Conservation (phyloP, 1,140 invertebrate genomes). For the Ruditapes philippinarum region DNA sequence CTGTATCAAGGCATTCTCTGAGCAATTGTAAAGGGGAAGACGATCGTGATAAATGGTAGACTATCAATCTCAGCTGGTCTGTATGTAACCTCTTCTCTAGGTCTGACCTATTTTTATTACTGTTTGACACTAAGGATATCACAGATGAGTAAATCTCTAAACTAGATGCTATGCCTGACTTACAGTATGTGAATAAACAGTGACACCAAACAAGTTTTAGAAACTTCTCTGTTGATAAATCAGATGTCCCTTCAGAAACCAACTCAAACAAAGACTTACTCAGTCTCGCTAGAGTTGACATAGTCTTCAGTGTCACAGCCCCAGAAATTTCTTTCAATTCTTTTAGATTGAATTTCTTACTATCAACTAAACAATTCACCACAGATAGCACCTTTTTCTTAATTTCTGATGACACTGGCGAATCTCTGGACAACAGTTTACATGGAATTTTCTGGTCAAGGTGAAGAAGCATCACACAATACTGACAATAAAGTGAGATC, state of each 20-base stretch:
- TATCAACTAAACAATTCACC: conserved; percentile 67
- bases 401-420: not conserved
- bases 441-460: not conserved
- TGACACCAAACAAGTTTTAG: conserved; percentile 75
- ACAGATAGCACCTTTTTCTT: conserved; percentile 31
- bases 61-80: conserved; percentile 68
- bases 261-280: not conserved
- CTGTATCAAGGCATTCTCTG: conserved; percentile 70
- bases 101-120: not conserved
- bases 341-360: conserved; percentile 69
- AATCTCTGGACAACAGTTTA: not conserved
- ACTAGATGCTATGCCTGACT: conserved; percentile 74
- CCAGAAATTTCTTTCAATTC: conserved; percentile 50
- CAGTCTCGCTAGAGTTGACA: conserved; percentile 39
- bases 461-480: conserved; percentile 74
- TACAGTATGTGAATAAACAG: conserved; percentile 84
- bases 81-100: conserved; percentile 49
- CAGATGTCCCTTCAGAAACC: not conserved
- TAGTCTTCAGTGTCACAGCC: conserved; percentile 74
- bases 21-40: conserved; percentile 69
- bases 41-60: conserved; percentile 74
- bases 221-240: not conserved
- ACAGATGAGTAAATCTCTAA: conserved; percentile 71
- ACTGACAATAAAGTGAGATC: conserved; percentile 76
- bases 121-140: not conserved